Evolutionary conservation across 2,113 vertebrate species (phyloP).

Genomic region (Poeciliopsis retropinna): DNA sequence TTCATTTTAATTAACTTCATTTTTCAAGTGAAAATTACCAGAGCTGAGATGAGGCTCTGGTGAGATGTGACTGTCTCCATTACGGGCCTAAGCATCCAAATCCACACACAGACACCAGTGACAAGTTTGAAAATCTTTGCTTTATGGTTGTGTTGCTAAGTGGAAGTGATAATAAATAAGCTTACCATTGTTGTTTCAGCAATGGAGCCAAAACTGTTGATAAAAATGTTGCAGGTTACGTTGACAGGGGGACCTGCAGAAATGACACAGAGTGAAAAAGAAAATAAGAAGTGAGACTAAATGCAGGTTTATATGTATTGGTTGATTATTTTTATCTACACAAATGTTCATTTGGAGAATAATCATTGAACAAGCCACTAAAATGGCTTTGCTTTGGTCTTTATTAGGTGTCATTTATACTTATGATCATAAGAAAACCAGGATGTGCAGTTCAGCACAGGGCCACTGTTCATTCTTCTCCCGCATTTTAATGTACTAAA

Average conservation of each 20-base stretch:
- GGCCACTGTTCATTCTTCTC: neutral
- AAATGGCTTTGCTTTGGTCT: no score
- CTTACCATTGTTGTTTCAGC: constrained; percentile 99
- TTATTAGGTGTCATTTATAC: neutral
- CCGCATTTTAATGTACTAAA: neutral
- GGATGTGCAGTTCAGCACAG: neutral
- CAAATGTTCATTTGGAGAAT: no score
- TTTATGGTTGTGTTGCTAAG: neutral
- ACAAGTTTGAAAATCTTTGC: neutral
- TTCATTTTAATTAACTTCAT: constrained; percentile 37
- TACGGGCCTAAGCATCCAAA: constrained; percentile 7
- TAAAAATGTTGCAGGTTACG: constrained; percentile 99
- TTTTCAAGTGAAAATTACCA: constrained; percentile 20
- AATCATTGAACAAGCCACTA: no score
- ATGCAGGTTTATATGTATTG: neutral
- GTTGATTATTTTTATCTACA: neutral
- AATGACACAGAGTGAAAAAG: constrained; percentile 3
- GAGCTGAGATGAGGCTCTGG: constrained; percentile 15
- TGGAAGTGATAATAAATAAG: constrained; percentile 6
- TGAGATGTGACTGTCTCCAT: constrained; percentile 33
- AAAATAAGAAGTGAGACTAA: constrained; percentile 3
- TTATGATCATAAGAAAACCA: neutral
- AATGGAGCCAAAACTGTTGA: constrained; percentile 99
- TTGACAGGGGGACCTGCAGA: constrained; percentile 93
- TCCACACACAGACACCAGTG: constrained; percentile 6